phyloP scores from a whole-genome alignment of 2,113 vertebrate species.

The Atrichornis clamosus region DNA sequence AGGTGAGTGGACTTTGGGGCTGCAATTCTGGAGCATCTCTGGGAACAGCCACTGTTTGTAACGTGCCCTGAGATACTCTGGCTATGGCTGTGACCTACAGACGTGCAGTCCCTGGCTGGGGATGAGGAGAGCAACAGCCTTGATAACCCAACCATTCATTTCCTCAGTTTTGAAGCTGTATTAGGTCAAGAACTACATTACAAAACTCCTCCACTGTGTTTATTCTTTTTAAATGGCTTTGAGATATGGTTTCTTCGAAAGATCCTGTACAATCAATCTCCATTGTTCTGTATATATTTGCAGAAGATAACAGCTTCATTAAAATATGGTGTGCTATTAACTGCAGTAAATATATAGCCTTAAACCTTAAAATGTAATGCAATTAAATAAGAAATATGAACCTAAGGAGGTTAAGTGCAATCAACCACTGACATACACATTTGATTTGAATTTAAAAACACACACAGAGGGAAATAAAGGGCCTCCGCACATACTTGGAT shows the following conservation, averaged over 20 bases:
- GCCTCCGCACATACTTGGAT: conserved; percentile 45
- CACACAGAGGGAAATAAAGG: conserved; percentile 50
- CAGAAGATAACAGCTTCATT: conserved; percentile 46
- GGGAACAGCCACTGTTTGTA: not conserved
- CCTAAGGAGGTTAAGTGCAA: conserved; percentile 38
- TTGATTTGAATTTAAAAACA: conserved; percentile 50
- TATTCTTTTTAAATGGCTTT: not conserved
- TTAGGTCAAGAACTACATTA: not conserved
- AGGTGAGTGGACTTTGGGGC: not conserved
- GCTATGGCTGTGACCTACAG: not conserved
- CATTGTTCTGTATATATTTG: conserved; percentile 23
- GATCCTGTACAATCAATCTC: not conserved
- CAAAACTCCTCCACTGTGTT: not conserved
- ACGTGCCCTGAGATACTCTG: not conserved
- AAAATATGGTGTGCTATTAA: conserved; percentile 22
- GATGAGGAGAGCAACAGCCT: not conserved
- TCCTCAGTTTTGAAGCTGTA: not conserved
- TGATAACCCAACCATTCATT: not conserved
- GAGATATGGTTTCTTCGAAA: not conserved
- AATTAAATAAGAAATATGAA: conserved; percentile 64
- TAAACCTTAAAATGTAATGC: conserved; percentile 37
- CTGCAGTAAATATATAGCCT: conserved; percentile 9
- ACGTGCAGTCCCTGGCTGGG: not conserved
- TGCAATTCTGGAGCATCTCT: not conserved
- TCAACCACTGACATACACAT: conserved; percentile 33